Evolutionary conservation across 2,888 invertebrate genomes (phyloP).

Genomic region (Terebella lapidaria): DNA sequence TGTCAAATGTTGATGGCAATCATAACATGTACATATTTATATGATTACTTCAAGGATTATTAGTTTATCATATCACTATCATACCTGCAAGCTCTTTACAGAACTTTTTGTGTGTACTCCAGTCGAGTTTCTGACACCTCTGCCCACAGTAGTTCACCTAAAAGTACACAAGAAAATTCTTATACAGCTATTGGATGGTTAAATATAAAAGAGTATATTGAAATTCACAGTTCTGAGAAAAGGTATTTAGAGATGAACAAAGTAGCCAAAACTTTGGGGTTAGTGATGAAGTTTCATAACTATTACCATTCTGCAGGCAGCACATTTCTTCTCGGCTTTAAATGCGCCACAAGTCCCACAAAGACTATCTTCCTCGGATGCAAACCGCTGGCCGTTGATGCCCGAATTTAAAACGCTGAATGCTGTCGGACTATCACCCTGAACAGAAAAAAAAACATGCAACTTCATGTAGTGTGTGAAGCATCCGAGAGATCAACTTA

Average conservation of each 20-base stretch:
- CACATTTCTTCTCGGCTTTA: slow-evolving; percentile 83
- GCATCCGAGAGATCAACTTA: too few relatives aligned
- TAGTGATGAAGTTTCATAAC: too few relatives aligned
- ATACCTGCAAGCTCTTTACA: not conserved
- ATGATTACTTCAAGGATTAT: not conserved
- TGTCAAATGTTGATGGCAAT: too few relatives aligned
- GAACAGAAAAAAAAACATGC: slow-evolving; percentile 10
- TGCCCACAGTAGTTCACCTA: not conserved
- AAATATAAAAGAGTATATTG: too few relatives aligned
- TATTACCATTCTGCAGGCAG: slow-evolving; percentile 71
- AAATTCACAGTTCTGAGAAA: not conserved
- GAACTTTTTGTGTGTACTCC: not conserved
- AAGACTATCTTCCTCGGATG: slow-evolving; percentile 47
- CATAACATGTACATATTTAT: not conserved
- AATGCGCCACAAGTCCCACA: slow-evolving; percentile 43
- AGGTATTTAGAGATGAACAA: too few relatives aligned
- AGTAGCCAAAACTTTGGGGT: too few relatives aligned
- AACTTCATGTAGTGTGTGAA: too few relatives aligned
- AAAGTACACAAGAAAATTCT: not conserved
- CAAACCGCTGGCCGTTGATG: slow-evolving; percentile 21
- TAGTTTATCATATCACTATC: not conserved
- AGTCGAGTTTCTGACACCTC: not conserved
- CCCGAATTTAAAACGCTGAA: slow-evolving; percentile 55
- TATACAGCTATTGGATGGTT: too few relatives aligned
- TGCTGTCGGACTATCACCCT: slow-evolving; percentile 63